Base-by-base conservation (phyloP, 2,888 invertebrate genomes). In the Neoscelio sp. region DNA sequence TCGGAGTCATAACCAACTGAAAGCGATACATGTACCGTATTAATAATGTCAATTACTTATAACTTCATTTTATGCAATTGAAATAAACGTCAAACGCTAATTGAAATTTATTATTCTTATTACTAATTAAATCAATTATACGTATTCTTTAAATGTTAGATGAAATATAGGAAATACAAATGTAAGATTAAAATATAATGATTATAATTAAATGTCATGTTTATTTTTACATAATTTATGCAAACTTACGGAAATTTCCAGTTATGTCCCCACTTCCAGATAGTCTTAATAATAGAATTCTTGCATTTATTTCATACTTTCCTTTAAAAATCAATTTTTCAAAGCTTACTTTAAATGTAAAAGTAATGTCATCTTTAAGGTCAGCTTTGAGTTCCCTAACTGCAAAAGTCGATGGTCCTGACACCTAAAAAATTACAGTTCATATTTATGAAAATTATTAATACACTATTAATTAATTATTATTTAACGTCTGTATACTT, bases 241-340 rank as follows among this genome's bases (percentile, higher is more conserved):
- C 12, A 33, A 88, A 92, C 94, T 93, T 89, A 95, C 95, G 93
- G 84, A 95, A 94, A 54, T 93, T 93, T 79, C 94, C 94, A 0
- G 92, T 93, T 78, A 94, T 92, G 71, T 94, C 93, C 12, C 95
- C 95, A 78, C 92, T 89, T 13, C 95, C 95, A 78, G 93, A 92
- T 10, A 95, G 91, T 81, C 93, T 91, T 18, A 95, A 89, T 35
- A 95, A 89, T 33, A 95, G 86, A 6, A 95, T 92, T 71, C 93
- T 92, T 83, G 94, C 93, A 84, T 94, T 93, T 90, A 95, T 93
- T 87, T 94, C 93, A 89, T 95, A 95, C 83, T 94, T 93, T 15
- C 94, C 94, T 64, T 91, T 91, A 85, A 94, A 94, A 75, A 92
- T 92, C 64, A 95, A 86, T 60, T 90, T 91, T 0, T 93, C 94